Conservation (phyloP, 2,888 invertebrate genomes). For the Biston betularia region DNA sequence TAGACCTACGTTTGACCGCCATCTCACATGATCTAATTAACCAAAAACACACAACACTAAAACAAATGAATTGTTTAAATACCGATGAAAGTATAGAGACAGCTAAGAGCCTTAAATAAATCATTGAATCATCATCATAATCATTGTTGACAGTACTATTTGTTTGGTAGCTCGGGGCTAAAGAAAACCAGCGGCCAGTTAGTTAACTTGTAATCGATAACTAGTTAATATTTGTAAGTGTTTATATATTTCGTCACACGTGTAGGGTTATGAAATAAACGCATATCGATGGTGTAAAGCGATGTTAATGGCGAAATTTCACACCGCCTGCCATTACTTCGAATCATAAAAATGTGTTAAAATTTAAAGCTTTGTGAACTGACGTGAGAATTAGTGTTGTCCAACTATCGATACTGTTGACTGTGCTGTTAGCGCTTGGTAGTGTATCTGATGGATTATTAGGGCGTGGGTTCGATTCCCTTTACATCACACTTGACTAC, state of each 20-base stretch:
- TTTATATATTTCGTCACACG: conserved; percentile 26
- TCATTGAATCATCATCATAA: too few relatives aligned
- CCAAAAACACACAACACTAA: too few relatives aligned
- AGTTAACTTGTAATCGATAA: conserved; percentile 21
- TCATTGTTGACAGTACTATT: neutral
- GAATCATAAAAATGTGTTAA: conserved; percentile 18
- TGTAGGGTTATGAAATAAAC: conserved; percentile 25
- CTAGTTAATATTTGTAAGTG: conserved; percentile 20
- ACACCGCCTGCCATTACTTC: conserved; percentile 9
- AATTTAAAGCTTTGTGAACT: conserved; percentile 7
- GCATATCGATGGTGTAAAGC: conserved; percentile 32
- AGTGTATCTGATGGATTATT: neutral
- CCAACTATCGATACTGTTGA: too few relatives aligned
- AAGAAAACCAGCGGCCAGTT: conserved; percentile 10
- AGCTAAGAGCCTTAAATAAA: too few relatives aligned
- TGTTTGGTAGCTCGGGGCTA: neutral
- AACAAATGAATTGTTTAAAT: too few relatives aligned
- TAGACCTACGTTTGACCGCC: too few relatives aligned
- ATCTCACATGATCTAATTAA: too few relatives aligned
- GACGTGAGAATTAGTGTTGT: neutral
- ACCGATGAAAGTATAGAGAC: too few relatives aligned
- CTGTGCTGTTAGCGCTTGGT: neutral
- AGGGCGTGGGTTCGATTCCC: too few relatives aligned
- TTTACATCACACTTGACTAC: too few relatives aligned
- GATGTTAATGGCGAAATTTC: conserved; percentile 22